Conservation (phyloP, 2,888 invertebrate genomes). For the Lathronympha strigana region DNA sequence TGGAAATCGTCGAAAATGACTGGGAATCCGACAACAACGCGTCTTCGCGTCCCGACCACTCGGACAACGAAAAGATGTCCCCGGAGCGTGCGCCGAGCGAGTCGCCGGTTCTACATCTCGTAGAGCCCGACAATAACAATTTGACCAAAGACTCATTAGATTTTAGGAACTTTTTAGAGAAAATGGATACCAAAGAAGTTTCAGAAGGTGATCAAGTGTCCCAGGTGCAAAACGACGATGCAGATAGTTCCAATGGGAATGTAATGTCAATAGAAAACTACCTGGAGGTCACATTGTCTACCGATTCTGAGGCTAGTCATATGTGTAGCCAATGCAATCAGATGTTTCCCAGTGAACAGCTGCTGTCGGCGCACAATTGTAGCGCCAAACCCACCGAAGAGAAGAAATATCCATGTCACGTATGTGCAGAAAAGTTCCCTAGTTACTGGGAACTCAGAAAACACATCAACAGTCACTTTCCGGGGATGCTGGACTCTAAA, state of each 20-base stretch:
- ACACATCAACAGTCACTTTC: constrained; percentile 80
- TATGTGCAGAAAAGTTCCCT: constrained; percentile 79
- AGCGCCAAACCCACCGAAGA: constrained; percentile 77
- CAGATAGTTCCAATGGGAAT: constrained; percentile 79
- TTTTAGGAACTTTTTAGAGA: constrained; percentile 73
- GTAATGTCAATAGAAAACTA: constrained; percentile 82
- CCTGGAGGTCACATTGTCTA: constrained; percentile 80
- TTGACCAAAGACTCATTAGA: constrained; percentile 70
- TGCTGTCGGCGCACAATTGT: constrained; percentile 73
- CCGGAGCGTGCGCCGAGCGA: constrained; percentile 76
- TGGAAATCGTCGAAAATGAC: constrained; percentile 82
- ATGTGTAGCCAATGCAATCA: constrained; percentile 79
- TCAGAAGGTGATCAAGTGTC: constrained; percentile 66
- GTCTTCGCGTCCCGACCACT: constrained; percentile 75
- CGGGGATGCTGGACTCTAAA: constrained; percentile 81
- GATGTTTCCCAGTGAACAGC: constrained; percentile 77
- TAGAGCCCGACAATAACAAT: constrained; percentile 80
- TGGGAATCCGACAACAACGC: constrained; percentile 81
- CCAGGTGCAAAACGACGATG: constrained; percentile 71
- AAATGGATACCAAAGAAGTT: constrained; percentile 75
- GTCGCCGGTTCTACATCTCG: constrained; percentile 76
- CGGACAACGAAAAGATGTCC: constrained; percentile 78
- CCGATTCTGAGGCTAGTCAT: constrained; percentile 81
- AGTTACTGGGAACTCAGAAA: constrained; percentile 81
- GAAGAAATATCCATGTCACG: constrained; percentile 81